These are phyloP conservation scores for Melanotaenia duboulayi DNA, from an alignment of 2,113 vertebrate species.

Conservation along the genomic window DNA sequence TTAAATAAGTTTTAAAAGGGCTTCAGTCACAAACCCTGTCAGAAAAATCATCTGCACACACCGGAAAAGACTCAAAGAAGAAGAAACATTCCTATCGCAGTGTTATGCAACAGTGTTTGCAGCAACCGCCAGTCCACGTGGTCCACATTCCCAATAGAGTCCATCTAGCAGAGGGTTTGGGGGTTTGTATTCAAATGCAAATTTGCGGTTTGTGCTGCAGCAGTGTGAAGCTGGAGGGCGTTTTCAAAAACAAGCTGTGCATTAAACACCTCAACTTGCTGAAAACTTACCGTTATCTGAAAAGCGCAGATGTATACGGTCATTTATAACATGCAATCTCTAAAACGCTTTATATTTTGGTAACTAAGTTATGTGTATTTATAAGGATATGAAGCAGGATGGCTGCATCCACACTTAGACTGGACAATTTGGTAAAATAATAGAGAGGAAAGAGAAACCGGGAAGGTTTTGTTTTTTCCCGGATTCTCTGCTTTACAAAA, in stretches of 20 bases:
- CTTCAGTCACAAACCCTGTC: background rate
- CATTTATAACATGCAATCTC: conserved; percentile 1
- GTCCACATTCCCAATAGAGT: conserved; percentile 34
- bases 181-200: conserved; percentile 41
- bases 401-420: no score
- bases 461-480: no score
- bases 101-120: conserved; percentile 5
- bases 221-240: conserved; percentile 11
- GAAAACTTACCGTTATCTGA: background rate
- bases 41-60: background rate
- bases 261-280: conserved; percentile 8
- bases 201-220: conserved; percentile 53
- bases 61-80: conserved; percentile 5
- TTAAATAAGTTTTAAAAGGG: conserved; percentile 15
- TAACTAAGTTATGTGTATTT: no score
- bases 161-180: conserved; percentile 8
- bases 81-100: background rate
- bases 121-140: conserved; percentile 21
- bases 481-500: no score
- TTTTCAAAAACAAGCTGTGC: conserved; percentile 20
- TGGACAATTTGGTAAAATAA: no score
- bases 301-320: background rate
- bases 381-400: no score
- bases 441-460: no score
- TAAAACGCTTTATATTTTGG: background rate